phyloP scores from a whole-genome alignment of 2,797 vertebrate genomes.

The Petrocephalus sullivani region DNA sequence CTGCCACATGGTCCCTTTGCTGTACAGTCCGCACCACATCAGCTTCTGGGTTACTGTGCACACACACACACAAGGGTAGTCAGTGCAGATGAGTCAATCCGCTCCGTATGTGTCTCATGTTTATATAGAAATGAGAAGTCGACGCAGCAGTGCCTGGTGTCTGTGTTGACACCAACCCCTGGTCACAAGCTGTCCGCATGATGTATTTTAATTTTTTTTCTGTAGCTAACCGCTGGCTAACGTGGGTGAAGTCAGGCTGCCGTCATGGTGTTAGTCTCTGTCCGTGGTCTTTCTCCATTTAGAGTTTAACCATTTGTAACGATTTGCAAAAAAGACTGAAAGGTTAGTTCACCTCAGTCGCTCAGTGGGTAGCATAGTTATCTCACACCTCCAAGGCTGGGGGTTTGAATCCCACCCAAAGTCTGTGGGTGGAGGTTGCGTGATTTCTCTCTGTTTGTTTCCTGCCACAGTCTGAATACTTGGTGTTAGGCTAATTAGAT shows the following conservation, averaged over 20 bases:
- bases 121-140: background rate
- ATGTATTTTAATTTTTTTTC: background rate
- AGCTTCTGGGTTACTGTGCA: background rate
- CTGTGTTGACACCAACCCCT: background rate
- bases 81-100: background rate
- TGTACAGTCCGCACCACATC: background rate
- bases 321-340: background rate
- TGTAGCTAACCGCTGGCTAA: background rate
- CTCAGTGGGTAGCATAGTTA: background rate
- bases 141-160: background rate
- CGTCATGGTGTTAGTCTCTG: background rate
- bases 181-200: background rate
- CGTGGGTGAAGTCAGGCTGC: background rate
- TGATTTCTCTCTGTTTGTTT: background rate
- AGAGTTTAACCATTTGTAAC: background rate
- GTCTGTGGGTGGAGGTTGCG: background rate
- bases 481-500: background rate
- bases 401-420: background rate
- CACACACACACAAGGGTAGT: background rate
- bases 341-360: background rate
- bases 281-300: background rate
- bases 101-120: background rate
- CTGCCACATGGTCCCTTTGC: background rate
- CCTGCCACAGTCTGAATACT: background rate
- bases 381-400: background rate